Percentiles rank a stretch among this genome's conserved stretches.
These are phyloP conservation scores for Chaitophorus viminalis DNA, from an alignment of 2,888 invertebrate genomes.

Conservation along the genomic window DNA sequence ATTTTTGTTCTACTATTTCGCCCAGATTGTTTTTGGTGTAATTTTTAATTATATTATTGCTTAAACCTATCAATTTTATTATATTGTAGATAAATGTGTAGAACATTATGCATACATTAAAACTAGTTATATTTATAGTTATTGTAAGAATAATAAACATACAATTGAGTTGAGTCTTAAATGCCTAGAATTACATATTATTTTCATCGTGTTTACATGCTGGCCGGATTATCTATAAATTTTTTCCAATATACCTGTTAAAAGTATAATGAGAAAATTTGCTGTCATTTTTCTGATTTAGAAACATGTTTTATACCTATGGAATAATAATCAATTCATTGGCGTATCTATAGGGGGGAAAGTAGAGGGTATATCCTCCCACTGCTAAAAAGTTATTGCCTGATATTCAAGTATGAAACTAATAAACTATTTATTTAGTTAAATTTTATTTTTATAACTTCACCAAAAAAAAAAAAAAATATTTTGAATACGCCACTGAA, in stretches of 20 bases:
- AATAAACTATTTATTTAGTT: too few relatives aligned
- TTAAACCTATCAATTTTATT: not conserved
- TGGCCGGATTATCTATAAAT: not conserved
- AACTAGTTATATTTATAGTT: not conserved
- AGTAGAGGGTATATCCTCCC: too few relatives aligned
- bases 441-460: too few relatives aligned
- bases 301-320: too few relatives aligned
- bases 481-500: too few relatives aligned
- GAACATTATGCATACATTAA: not conserved
- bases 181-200: not conserved
- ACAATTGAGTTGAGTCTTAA: not conserved
- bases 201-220: not conserved
- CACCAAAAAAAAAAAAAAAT: too few relatives aligned
- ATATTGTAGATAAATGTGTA: not conserved
- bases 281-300: not conserved
- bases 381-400: too few relatives aligned
- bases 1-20: not conserved
- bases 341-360: too few relatives aligned
- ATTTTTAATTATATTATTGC: not conserved
- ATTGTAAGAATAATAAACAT: too few relatives aligned
- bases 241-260: not conserved
- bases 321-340: constrained; percentile 25
- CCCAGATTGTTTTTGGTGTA: not conserved
- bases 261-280: not conserved
- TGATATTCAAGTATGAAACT: too few relatives aligned